Evolutionary conservation across 23 tunicate genomes (phyloP), one percentile per base, ranked within the genome.

Genomic region (Aplidium turbinatum): DNA sequence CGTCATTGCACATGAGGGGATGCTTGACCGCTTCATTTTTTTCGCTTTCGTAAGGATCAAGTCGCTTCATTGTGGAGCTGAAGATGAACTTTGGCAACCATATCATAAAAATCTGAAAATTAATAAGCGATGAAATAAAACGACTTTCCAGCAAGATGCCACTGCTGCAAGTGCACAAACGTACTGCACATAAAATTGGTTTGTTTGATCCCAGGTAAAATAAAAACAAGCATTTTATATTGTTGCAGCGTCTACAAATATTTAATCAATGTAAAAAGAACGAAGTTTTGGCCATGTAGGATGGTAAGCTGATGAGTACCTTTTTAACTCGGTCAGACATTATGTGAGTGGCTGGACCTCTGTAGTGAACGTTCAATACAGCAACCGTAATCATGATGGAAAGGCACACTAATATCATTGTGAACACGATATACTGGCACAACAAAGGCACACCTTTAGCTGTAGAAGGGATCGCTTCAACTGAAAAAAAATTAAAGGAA

Each of bases 391-490:
- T 82, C 76, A 94, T 75, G 52, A 94, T 94, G 2, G 99, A 94
- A 11, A 94, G 74, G 52, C 97, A 81, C 22, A 86, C 94, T 58
- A 94, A 76, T 16, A 86, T 63, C 99, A 94, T 94, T 35, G 99
- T 94, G 72, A 94, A 94, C 51, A 94, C 78, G 53, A 94, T 94
- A 73, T 94, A 94, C 48, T 86, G 84, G 24, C 99, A 94, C 29
- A 94, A 82, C 35, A 94, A 35, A 7, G 99, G 99, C 16, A 94
- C 95, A 31, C 94, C 99, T 35, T 87, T 86, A 23, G 99, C 99
- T 21, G 99, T 94, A 16, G 99, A 87, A 1, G 99, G 99, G 31
- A 94, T 82, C 0, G 99, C 89, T 67, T 94, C 99, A 25, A 94
- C 99, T 91, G 26, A 65, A 65, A 65, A n/a, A n/a, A n/a, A n/a